Base-by-base conservation (phyloP, 2,113 vertebrate species). In the Amazona vittata region DNA sequence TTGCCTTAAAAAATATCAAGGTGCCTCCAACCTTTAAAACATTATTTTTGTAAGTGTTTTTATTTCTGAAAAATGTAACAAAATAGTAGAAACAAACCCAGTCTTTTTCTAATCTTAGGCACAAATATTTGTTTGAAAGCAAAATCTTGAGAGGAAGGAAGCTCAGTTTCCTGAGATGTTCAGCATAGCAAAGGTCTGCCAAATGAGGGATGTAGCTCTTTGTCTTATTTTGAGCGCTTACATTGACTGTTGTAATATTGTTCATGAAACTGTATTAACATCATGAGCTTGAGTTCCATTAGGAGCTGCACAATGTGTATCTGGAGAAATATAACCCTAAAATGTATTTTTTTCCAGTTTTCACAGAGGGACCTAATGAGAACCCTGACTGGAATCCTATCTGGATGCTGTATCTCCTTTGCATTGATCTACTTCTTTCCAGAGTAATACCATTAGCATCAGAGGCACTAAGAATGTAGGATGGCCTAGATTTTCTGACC, bases 11-110 rank as follows among this genome's bases (percentile, higher is more conserved):
- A 86, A 67, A 68, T 28, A 37, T 9, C 1, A 57, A 60, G n/a
- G 33, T 33, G 0, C 7, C 1, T 64, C n/a, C 29, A 44, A 47
- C 2, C 1, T 3, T 55, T 65, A 63, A 73, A 77, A 47, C 4
- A 22, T 12, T 39, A 17, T 7, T 65, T 82, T 69, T 69, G 25
- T 31, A 11, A 13, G 7, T 14, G 2, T 22, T 68, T 39, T 80
- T 50, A 33, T 80, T 93, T 62, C 44, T 79, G 15, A 41, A 59
- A 13, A 46, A 35, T 11, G 13, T 25, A 59, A 37, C 21, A 50
- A 70, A 86, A 31, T 4, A 13, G 5, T 35, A 75, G 39, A 71
- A 75, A 68, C 26, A 78, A 83, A 69, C 11, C 62, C 43, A 7
- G 39, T 26, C 52, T 71, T 86, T 86, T 21, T 81, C 18, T 76